Evolutionary conservation across 2,113 vertebrate species (phyloP).

Genomic region (Aldabrachelys gigantea): DNA sequence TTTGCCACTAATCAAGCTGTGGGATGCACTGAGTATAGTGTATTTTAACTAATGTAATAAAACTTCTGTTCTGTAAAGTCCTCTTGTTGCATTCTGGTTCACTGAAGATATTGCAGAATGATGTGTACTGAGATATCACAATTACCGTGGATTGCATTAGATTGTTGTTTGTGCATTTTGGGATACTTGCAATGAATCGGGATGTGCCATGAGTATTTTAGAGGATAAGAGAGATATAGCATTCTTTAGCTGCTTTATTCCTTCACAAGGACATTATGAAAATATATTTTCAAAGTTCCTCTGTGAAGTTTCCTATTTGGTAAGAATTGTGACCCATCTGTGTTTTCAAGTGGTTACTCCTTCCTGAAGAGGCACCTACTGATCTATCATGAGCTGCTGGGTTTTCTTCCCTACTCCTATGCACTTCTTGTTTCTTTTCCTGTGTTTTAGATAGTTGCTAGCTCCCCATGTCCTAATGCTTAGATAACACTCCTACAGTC

Average conservation of each 20-base stretch:
- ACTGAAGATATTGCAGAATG: background rate
- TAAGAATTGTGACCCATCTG: background rate
- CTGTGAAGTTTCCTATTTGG: background rate
- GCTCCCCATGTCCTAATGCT: background rate
- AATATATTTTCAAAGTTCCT: background rate
- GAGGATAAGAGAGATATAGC: background rate
- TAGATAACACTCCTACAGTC: background rate
- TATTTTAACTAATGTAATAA: background rate
- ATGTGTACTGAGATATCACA: background rate
- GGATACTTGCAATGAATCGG: background rate
- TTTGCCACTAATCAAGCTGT: background rate
- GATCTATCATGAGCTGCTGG: too few relatives aligned
- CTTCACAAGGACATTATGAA: background rate
- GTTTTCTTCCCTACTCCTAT: too few relatives aligned
- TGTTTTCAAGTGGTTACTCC: too few relatives aligned
- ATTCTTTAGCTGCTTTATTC: background rate
- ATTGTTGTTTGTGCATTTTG: background rate
- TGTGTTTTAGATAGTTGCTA: background rate
- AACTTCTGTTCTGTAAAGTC: background rate
- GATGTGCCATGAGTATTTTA: background rate
- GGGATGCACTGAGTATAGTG: background rate
- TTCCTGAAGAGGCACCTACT: too few relatives aligned
- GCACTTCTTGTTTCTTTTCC: background rate
- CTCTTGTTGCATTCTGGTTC: background rate
- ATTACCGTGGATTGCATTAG: background rate